phyloP scores from a whole-genome alignment of 2,797 vertebrate species.

The Micromesistius poutassou region DNA sequence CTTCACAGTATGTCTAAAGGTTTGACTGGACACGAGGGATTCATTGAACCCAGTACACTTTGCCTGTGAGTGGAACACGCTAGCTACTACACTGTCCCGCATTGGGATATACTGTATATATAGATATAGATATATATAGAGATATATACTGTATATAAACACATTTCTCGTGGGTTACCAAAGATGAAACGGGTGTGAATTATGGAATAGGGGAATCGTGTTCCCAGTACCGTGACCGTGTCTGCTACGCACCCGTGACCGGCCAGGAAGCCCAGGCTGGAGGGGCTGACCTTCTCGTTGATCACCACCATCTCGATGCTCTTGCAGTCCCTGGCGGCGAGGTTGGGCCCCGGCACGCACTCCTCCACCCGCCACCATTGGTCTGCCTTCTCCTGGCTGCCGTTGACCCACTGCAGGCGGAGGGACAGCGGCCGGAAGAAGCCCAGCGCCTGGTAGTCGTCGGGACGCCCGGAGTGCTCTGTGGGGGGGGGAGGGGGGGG shows the following conservation, averaged over 20 bases:
- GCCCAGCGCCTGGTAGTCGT: slow-evolving; percentile 55
- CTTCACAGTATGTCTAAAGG: neutral
- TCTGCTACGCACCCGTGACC: slow-evolving; percentile 73
- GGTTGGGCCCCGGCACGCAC: slow-evolving; percentile 51
- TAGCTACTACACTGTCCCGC: neutral
- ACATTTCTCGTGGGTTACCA: neutral
- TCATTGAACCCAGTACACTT: neutral
- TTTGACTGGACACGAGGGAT: neutral
- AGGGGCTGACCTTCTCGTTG: slow-evolving; percentile 82
- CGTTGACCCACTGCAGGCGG: slow-evolving; percentile 61
- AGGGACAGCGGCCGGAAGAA: slow-evolving; percentile 77
- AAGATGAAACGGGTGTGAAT: neutral
- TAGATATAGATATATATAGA: neutral
- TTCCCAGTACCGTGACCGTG: neutral
- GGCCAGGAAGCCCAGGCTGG: slow-evolving; percentile 78
- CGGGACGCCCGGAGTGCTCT: slow-evolving; percentile 56
- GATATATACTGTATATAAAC: neutral
- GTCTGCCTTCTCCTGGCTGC: slow-evolving; percentile 24
- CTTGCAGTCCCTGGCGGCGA: slow-evolving; percentile 52
- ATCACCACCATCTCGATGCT: slow-evolving; percentile 75
- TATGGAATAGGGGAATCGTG: neutral
- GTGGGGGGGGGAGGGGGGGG: slow-evolving; percentile 30
- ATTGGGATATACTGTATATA: neutral
- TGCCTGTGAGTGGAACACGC: neutral
- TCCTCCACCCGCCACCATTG: slow-evolving; percentile 81